phyloP scores from a whole-genome alignment of 2,888 invertebrate species.

The Pomacea canaliculata region DNA sequence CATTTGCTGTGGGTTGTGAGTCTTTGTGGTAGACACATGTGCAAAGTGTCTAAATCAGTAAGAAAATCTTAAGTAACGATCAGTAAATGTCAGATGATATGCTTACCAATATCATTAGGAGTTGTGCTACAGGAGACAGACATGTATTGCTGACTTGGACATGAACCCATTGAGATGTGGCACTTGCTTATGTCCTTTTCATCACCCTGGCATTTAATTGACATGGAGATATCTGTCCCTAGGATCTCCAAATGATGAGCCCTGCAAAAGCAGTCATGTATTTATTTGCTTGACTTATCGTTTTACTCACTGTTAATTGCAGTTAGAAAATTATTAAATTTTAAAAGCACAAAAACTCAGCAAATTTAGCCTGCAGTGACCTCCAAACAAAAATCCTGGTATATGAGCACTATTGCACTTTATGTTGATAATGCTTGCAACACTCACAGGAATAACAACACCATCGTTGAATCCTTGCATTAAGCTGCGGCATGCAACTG shows the following conservation, averaged over 20 bases:
- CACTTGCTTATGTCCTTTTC: constrained; percentile 49
- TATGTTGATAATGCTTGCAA: too few species aligned
- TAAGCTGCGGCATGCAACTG: constrained; percentile 29
- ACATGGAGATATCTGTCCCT: constrained; percentile 39
- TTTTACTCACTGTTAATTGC: too few species aligned
- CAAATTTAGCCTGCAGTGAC: too few species aligned
- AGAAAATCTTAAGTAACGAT: background rate
- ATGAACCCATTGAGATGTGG: constrained; percentile 36
- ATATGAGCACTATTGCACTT: too few species aligned
- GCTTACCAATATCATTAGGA: constrained; percentile 41
- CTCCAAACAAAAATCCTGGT: too few species aligned
- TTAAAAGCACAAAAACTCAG: too few species aligned
- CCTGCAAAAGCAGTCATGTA: constrained; percentile 24
- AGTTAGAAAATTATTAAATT: too few species aligned
- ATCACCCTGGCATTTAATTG: constrained; percentile 71
- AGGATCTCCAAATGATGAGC: constrained; percentile 53
- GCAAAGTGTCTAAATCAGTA: background rate
- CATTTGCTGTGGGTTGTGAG: constrained; percentile 17
- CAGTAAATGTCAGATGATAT: background rate
- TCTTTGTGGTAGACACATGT: background rate
- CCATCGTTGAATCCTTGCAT: constrained; percentile 44
- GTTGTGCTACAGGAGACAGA: constrained; percentile 52
- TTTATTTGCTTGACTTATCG: too few species aligned
- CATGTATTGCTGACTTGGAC: constrained; percentile 43
- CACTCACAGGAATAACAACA: constrained; percentile 39